Conservation (phyloP, 1,140 invertebrate species). For the Cyphomyrmex costatus region DNA sequence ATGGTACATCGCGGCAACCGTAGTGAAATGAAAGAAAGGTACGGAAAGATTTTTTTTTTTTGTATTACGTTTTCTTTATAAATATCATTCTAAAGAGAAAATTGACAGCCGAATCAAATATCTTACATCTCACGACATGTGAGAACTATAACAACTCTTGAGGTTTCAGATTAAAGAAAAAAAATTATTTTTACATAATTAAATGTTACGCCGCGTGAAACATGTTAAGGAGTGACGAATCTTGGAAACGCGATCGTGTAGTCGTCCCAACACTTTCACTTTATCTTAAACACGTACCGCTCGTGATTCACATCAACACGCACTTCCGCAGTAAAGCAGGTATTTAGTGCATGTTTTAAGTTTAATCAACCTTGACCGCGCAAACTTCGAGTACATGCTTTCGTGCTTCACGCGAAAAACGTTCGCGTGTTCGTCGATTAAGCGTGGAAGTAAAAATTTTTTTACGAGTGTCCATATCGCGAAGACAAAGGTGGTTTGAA, state of each 20-base stretch:
- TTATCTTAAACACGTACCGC: neutral
- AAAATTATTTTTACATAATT: neutral
- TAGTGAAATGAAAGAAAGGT: neutral
- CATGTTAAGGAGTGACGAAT: neutral
- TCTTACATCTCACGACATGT: neutral
- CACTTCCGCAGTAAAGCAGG: neutral
- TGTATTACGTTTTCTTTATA: neutral
- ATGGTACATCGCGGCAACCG: neutral
- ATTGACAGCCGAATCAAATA: neutral
- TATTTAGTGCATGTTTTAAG: conserved; percentile 39
- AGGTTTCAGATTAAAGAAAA: neutral
- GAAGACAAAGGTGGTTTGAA: neutral
- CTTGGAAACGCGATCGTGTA: neutral
- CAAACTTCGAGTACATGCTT: neutral
- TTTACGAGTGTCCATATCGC: conserved; percentile 37
- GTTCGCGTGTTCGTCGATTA: conserved; percentile 28
- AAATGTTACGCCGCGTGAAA: neutral
- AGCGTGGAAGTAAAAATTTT: conserved; percentile 5
- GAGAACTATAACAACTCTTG: neutral
- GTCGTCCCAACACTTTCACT: conserved; percentile 20
- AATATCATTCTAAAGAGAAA: neutral
- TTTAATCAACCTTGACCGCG: conserved; percentile 52
- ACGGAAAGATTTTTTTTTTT: neutral
- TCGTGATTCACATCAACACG: conserved; percentile 18
- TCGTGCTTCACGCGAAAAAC: conserved; percentile 61